A percentile compares a stretch with the other conserved stretches of the same genome.
phyloP scores from a whole-genome alignment of 2,113 vertebrate species.

The Pleuronectes platessa region DNA sequence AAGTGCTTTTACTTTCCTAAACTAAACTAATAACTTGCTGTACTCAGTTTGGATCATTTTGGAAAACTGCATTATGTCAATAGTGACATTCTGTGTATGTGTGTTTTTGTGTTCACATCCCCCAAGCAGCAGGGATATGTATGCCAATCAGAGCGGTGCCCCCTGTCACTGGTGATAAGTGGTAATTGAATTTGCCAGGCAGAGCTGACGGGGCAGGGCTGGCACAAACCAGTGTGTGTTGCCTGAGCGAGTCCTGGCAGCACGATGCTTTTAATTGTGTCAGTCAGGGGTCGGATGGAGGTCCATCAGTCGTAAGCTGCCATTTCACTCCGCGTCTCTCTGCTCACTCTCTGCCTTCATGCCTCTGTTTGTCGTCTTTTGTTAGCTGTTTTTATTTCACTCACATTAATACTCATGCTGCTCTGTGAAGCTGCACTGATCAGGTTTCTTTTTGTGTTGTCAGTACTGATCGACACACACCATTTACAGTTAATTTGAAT shows the following conservation, averaged over 20 bases:
- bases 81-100: not conserved
- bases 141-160: slow-evolving; percentile 52
- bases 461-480: too few species aligned
- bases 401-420: not conserved
- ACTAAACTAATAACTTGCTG: not conserved
- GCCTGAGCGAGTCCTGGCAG: slow-evolving; percentile 42
- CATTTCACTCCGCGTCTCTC: not conserved
- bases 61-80: not conserved
- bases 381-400: not conserved
- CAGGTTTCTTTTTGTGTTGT: too few species aligned
- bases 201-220: slow-evolving; percentile 43
- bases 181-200: slow-evolving; percentile 67
- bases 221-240: slow-evolving; percentile 26
- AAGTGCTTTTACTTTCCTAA: not conserved
- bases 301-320: slow-evolving; percentile 15
- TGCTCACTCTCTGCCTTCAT: not conserved
- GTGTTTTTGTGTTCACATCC: not conserved
- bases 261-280: slow-evolving; percentile 51
- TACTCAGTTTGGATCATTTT: not conserved
- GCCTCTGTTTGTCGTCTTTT: slow-evolving; percentile 20
- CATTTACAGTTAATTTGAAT: too few species aligned
- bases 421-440: too few species aligned
- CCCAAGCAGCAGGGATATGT: slow-evolving; percentile 34
- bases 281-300: slow-evolving; percentile 41
- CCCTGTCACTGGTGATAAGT: slow-evolving; percentile 64